Conservation (phyloP, 2,113 vertebrate genomes). For the Podiceps cristatus region DNA sequence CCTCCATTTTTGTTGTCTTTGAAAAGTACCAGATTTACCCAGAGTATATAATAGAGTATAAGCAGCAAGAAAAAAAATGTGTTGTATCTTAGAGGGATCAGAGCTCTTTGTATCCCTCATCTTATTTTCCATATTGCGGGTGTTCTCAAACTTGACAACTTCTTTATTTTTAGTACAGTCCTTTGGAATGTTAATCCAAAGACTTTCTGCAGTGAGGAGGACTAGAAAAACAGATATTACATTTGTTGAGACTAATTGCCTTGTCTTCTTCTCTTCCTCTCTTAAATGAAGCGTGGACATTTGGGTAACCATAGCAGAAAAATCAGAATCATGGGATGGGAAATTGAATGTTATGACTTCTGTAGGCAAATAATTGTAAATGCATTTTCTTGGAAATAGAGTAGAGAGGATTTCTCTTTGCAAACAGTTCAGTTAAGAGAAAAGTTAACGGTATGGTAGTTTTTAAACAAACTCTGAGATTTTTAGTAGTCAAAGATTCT, state of each 20-base stretch:
- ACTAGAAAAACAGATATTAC: neutral
- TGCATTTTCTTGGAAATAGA: neutral
- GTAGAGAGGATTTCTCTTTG: neutral
- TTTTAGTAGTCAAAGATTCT: neutral
- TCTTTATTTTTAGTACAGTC: neutral
- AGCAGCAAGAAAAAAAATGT: neutral
- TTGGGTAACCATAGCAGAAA: neutral
- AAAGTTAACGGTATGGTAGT: neutral
- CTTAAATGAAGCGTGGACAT: neutral
- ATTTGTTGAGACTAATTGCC: neutral
- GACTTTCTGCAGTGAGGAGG: neutral
- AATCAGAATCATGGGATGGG: neutral
- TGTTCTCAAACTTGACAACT: neutral
- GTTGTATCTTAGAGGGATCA: neutral
- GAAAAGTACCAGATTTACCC: slow-evolving; percentile 72
- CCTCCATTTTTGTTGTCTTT: slow-evolving; percentile 66
- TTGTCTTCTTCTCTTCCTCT: neutral
- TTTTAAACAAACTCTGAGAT: neutral
- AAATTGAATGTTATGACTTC: neutral
- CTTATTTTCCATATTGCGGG: neutral
- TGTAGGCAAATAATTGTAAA: neutral
- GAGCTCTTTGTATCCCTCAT: neutral
- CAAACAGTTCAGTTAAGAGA: neutral
- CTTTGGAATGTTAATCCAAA: neutral
- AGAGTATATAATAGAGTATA: slow-evolving; percentile 77